Conservation (phyloP, 1,140 invertebrate species). For the Atopsyche davidsoni region DNA sequence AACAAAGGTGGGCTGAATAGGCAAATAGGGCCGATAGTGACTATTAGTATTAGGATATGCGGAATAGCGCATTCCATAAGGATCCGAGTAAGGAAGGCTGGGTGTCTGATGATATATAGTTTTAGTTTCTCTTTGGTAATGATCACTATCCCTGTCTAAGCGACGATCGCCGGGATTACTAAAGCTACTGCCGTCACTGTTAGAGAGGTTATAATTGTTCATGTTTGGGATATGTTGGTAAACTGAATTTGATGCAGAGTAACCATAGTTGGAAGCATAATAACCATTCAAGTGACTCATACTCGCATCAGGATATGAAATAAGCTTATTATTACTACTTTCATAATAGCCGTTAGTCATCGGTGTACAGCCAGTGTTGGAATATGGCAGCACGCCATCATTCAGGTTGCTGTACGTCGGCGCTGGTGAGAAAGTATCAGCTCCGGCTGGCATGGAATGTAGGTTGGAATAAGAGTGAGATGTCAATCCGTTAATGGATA, state of each 20-base stretch:
- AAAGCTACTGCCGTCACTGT: conserved; percentile 3
- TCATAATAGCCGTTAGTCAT: conserved; percentile 18
- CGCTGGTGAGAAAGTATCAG: conserved; percentile 10
- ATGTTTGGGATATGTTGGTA: conserved; percentile 16
- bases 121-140: conserved; percentile 10
- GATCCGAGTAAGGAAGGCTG: conserved; percentile 17
- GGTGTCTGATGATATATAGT: conserved; percentile 3
- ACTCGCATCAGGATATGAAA: conserved; percentile 5
- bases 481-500: conserved; percentile 1
- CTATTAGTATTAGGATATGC: conserved; percentile 7
- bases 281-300: conserved; percentile 14
- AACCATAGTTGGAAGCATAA: conserved; percentile 22
- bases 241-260: conserved; percentile 3
- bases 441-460: conserved; percentile 16
- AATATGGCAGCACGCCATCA: conserved; percentile 9
- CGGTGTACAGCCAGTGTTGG: not conserved
- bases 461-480: conserved; percentile 10
- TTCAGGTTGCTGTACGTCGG: conserved; percentile 1
- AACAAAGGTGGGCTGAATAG: conserved; percentile 29
- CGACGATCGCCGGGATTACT: conserved; percentile 6
- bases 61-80: conserved; percentile 13
- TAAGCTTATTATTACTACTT: conserved; percentile 9
- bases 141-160: conserved; percentile 4
- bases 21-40: conserved; percentile 34
- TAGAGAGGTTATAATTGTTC: conserved; percentile 7